Conservation (phyloP, 1,140 invertebrate species). For the Zaprionus davidi region DNA sequence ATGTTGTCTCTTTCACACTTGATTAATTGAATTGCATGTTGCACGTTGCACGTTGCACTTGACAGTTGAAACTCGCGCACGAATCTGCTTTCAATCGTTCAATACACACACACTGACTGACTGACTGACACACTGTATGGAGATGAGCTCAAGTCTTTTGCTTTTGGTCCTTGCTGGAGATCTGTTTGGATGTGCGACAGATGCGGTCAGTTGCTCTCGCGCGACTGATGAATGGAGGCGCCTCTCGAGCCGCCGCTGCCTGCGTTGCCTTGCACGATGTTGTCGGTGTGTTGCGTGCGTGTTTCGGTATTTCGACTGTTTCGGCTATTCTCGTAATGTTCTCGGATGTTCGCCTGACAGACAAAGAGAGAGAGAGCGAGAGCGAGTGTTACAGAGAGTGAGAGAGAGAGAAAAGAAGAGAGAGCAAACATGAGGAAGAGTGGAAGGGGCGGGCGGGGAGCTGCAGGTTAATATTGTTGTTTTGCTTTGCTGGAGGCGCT, state of each 20-base stretch:
- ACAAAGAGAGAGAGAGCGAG: neutral
- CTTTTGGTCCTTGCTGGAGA: neutral
- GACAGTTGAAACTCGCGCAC: constrained; percentile 23
- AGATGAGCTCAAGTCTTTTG: neutral
- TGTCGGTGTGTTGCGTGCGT: constrained; percentile 6
- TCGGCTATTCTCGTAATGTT: constrained; percentile 28
- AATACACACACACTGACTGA: neutral
- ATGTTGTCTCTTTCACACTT: neutral
- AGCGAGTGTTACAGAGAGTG: neutral
- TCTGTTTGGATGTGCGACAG: constrained; percentile 28
- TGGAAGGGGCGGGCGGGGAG: neutral
- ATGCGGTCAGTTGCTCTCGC: constrained; percentile 68
- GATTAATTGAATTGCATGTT: constrained; percentile 24
- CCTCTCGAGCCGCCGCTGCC: constrained; percentile 14
- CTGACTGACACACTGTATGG: neutral
- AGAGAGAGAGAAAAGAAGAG: neutral
- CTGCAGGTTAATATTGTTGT: constrained; percentile 45
- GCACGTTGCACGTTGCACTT: constrained; percentile 8
- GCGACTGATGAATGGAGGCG: constrained; percentile 56
- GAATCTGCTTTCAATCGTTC: neutral
- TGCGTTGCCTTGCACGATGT: constrained; percentile 7
- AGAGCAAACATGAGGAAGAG: neutral
- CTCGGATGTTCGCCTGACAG: constrained; percentile 37
- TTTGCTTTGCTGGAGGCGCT: constrained; percentile 60
- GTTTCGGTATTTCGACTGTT: constrained; percentile 13